Percentiles rank a stretch among this genome's conserved stretches.
Conservation (phyloP, 2,113 vertebrate genomes). For the Archilochus colubris region DNA sequence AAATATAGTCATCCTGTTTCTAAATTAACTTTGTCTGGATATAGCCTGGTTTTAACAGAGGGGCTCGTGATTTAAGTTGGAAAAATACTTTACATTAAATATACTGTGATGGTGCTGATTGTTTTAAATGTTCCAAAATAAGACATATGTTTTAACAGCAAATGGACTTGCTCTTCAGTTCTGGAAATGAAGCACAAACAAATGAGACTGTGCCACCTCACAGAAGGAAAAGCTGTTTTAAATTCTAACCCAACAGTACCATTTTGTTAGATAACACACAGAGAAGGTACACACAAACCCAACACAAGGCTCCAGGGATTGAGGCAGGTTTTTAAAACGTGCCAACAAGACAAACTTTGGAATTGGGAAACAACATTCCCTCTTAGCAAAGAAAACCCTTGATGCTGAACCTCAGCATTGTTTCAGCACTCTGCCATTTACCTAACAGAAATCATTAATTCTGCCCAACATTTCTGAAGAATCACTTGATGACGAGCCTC, state of each 20-base stretch:
- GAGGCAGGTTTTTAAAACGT: not conserved
- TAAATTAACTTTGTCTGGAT: not conserved
- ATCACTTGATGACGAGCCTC: slow-evolving; percentile 32
- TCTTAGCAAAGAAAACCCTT: not conserved
- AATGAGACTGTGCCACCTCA: not conserved
- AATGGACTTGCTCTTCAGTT: not conserved
- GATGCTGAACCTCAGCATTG: not conserved
- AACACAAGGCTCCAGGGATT: not conserved
- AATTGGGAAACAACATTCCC: not conserved
- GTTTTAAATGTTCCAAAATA: not conserved
- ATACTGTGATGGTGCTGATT: not conserved
- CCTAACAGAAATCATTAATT: slow-evolving; percentile 59
- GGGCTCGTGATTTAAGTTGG: not conserved
- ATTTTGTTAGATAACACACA: not conserved
- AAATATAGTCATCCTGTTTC: not conserved
- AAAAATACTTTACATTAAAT: not conserved
- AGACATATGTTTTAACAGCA: not conserved
- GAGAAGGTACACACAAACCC: not conserved
- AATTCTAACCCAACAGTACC: not conserved
- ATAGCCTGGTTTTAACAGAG: not conserved
- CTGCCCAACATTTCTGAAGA: slow-evolving; percentile 28
- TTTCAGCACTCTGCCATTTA: slow-evolving; percentile 20
- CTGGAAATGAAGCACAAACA: not conserved
- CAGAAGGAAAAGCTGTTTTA: slow-evolving; percentile 16
- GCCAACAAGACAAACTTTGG: not conserved